Conservation (phyloP, 1,140 invertebrate genomes). For the Achroia grisella region DNA sequence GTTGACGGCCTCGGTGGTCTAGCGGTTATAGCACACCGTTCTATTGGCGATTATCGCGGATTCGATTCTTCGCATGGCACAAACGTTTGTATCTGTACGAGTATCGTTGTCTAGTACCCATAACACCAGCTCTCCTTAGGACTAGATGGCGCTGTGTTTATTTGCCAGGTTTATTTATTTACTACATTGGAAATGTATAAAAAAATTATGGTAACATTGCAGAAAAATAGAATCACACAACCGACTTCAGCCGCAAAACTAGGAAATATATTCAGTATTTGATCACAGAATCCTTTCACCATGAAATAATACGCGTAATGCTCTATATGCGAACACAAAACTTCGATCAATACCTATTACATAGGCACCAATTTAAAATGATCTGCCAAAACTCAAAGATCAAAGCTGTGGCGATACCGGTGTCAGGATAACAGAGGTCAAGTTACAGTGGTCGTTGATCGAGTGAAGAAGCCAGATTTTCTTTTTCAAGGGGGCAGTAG, state of each 20-base stretch:
- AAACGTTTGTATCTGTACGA: too few species aligned
- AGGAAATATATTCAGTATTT: slow-evolving; percentile 6
- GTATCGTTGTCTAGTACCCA: too few species aligned
- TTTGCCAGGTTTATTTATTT: too few species aligned
- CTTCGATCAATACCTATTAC: slow-evolving; percentile 24
- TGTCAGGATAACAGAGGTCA: slow-evolving; percentile 1
- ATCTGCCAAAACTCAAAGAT: neutral
- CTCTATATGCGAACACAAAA: slow-evolving; percentile 15
- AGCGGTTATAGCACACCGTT: too few species aligned
- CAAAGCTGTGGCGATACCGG: neutral
- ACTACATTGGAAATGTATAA: too few species aligned
- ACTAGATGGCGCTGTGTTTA: too few species aligned
- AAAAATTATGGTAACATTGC: too few species aligned
- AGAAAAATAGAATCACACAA: neutral
- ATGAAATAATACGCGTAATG: slow-evolving; percentile 19
- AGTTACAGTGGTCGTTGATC: slow-evolving; percentile 7
- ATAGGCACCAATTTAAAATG: slow-evolving; percentile 7
- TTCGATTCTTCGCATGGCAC: too few species aligned
- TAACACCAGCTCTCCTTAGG: too few species aligned
- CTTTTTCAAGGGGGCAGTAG: slow-evolving; percentile 26
- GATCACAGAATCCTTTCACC: slow-evolving; percentile 12
- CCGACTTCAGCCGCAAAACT: neutral
- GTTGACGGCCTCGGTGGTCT: too few species aligned
- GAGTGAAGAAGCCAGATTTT: slow-evolving; percentile 16
- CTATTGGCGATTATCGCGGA: too few species aligned